Percentiles rank a stretch among this genome's conserved stretches.
phyloP scores from a whole-genome alignment of 2,888 invertebrate species.

The Tenodera sinensis region DNA sequence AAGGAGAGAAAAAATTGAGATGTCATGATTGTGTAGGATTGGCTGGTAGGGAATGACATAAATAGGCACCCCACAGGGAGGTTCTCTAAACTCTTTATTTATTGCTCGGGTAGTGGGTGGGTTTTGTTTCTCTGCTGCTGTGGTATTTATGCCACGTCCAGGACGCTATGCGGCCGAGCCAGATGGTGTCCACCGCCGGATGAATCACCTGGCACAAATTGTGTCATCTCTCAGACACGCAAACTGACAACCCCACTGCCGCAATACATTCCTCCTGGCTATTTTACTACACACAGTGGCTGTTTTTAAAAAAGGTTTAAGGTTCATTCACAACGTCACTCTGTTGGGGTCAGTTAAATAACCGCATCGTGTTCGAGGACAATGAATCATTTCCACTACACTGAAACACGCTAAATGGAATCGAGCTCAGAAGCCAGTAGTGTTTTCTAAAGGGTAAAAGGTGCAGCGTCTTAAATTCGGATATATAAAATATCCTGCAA shows the following conservation, averaged over 20 bases:
- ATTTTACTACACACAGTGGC: not conserved
- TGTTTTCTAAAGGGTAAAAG: no score
- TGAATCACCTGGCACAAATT: not conserved
- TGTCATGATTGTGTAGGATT: slow-evolving; percentile 15
- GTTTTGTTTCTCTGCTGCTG: not conserved
- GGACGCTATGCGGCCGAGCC: not conserved
- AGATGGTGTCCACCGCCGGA: not conserved
- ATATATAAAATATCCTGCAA: no score
- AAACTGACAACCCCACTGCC: not conserved
- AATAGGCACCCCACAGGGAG: slow-evolving; percentile 18
- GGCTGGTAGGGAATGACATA: slow-evolving; percentile 13
- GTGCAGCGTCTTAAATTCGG: no score
- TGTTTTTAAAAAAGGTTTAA: not conserved
- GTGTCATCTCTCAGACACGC: not conserved
- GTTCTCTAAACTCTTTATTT: slow-evolving; percentile 20
- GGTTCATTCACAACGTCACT: not conserved
- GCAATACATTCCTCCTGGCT: not conserved
- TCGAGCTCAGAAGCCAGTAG: no score
- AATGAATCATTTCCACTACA: no score
- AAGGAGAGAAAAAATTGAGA: slow-evolving; percentile 10
- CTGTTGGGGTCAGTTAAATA: no score
- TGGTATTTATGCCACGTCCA: not conserved
- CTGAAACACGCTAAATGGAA: no score
- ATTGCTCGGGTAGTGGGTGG: slow-evolving; percentile 18
- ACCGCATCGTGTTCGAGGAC: no score